A percentile compares a stretch with the other conserved stretches of the same genome.
Conservation (phyloP, 2,797 vertebrate genomes). For the Pelochelys cantorii region DNA sequence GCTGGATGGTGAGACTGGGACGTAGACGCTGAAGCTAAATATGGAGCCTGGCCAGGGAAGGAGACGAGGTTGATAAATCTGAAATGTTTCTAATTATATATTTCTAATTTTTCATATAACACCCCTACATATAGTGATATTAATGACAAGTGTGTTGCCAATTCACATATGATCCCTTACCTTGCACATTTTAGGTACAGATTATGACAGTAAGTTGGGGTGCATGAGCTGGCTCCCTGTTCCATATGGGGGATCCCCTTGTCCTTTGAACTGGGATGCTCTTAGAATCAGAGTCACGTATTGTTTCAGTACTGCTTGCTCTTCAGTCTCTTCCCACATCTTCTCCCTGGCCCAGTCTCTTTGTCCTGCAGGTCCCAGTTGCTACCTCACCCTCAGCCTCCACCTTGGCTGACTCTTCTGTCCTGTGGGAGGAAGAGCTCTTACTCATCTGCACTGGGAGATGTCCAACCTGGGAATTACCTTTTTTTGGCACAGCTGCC, state of each 20-base stretch:
- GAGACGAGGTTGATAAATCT: neutral
- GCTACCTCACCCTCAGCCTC: neutral
- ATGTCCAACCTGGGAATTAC: neutral
- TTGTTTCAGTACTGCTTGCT: neutral
- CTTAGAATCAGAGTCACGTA: neutral
- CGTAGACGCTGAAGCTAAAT: too few relatives aligned
- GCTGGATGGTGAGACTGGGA: too few relatives aligned
- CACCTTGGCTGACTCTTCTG: neutral
- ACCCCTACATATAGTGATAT: neutral
- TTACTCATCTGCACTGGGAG: neutral
- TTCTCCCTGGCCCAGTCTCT: too few relatives aligned
- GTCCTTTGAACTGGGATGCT: neutral
- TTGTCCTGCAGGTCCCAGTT: too few relatives aligned
- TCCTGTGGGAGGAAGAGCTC: neutral
- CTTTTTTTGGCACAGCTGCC: neutral
- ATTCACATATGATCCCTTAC: neutral
- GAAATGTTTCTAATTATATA: neutral
- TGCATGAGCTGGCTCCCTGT: neutral
- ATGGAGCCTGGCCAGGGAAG: neutral
- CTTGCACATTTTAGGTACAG: neutral
- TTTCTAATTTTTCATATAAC: neutral
- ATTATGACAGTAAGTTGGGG: neutral
- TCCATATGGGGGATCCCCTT: neutral
- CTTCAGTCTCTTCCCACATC: too few relatives aligned
- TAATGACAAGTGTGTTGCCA: neutral